Evolutionary conservation across 2,888 invertebrate genomes (phyloP).

Genomic region (Listrodromus nycthemerus): DNA sequence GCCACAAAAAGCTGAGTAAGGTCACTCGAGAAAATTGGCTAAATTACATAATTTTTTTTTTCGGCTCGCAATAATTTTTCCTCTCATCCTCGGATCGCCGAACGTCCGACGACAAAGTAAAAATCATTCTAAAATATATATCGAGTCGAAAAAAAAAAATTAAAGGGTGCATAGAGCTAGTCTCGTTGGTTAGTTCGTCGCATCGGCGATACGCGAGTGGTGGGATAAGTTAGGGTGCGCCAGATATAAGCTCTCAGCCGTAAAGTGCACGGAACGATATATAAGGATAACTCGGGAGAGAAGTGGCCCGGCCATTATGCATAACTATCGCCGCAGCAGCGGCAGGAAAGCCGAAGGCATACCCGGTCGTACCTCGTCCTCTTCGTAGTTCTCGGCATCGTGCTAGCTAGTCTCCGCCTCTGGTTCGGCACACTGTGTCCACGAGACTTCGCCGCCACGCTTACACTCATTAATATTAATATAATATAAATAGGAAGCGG

Average conservation of each 20-base stretch:
- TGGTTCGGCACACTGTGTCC: slow-evolving; percentile 27
- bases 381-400: slow-evolving; percentile 6
- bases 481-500: slow-evolving; percentile 38
- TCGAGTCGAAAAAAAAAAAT: neutral
- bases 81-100: neutral
- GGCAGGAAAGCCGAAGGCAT: slow-evolving; percentile 18
- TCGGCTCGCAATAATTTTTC: neutral
- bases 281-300: slow-evolving; percentile 65
- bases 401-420: neutral
- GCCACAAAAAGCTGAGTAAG: too few species aligned
- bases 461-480: slow-evolving; percentile 48
- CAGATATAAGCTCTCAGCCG: slow-evolving; percentile 59
- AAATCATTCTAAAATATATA: neutral
- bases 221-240: slow-evolving; percentile 5
- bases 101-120: neutral
- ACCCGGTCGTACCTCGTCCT: slow-evolving; percentile 18
- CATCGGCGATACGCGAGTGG: slow-evolving; percentile 1
- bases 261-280: slow-evolving; percentile 66
- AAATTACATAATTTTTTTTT: neutral
- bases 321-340: slow-evolving; percentile 48
- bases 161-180: slow-evolving; percentile 7
- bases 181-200: neutral
- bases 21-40: too few species aligned
- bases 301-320: slow-evolving; percentile 63
- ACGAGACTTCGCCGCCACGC: neutral